A percentile compares a stretch with the other conserved stretches of the same genome.
phyloP scores from a whole-genome alignment of 2,113 vertebrate genomes.

The Urocolius indicus region DNA sequence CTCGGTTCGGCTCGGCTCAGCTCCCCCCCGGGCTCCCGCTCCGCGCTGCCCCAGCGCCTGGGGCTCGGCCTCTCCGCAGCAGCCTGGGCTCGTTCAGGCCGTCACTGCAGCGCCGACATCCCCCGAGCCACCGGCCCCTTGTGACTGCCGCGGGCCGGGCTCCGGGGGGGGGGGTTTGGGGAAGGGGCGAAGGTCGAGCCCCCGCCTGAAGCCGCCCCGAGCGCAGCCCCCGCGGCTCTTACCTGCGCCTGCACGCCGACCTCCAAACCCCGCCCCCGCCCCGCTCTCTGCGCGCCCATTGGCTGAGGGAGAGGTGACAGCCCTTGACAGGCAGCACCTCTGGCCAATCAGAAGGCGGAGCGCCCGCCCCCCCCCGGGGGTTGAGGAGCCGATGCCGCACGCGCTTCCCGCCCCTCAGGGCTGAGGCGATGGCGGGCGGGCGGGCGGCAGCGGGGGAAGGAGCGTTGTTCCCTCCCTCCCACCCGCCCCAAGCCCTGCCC shows the following conservation, averaged over 20 bases:
- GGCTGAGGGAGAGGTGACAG: accelerated
- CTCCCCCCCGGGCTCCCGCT: not conserved
- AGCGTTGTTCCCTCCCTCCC: too few relatives aligned
- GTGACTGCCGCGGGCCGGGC: not conserved
- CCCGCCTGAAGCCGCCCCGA: not conserved
- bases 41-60: not conserved
- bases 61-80: not conserved
- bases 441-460: too few relatives aligned
- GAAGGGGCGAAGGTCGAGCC: constrained; percentile 27
- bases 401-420: accelerated
- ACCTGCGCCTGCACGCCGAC: not conserved
- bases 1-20: too few relatives aligned
- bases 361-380: accelerated
- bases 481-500: too few relatives aligned
- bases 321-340: accelerated
- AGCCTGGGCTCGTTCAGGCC: not conserved
- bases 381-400: not conserved
- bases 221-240: not conserved
- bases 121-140: not conserved
- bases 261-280: accelerated
- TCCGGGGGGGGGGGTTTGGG: not conserved
- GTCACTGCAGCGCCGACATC: not conserved
- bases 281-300: not conserved
- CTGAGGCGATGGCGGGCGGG: not conserved
- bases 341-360: not conserved